These are phyloP conservation scores for Caenorhabditis elegans DNA, from an alignment of 1,140 invertebrate species.

Conservation along the genomic window WBcel235 BX284603.4:3081001-3081500, in stretches of 20 bases:
- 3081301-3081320: slow-evolving; percentile 73
- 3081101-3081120: too few species aligned
- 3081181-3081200: neutral
- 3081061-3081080: too few species aligned
- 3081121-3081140: too few species aligned
- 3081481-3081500: slow-evolving; percentile 93
- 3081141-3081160: neutral
- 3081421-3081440: slow-evolving; percentile 82
- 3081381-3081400: slow-evolving; percentile 83
- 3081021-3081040: too few species aligned
- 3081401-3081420: slow-evolving; percentile 80
- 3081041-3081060: too few species aligned
- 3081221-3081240: slow-evolving; percentile 17
- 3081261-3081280: slow-evolving; percentile 2
- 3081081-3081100: too few species aligned
- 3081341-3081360: slow-evolving; percentile 46
- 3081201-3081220: neutral
- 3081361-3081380: slow-evolving; percentile 72
- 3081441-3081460: slow-evolving; percentile 85
- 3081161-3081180: neutral
- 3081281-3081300: slow-evolving; percentile 51
- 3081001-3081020: too few species aligned
- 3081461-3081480: slow-evolving; percentile 76
- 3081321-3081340: slow-evolving; percentile 46
- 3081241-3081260: slow-evolving; percentile 8